phyloP scores from a whole-genome alignment of 2,113 vertebrate species.

The Chloropsis hardwickii region DNA sequence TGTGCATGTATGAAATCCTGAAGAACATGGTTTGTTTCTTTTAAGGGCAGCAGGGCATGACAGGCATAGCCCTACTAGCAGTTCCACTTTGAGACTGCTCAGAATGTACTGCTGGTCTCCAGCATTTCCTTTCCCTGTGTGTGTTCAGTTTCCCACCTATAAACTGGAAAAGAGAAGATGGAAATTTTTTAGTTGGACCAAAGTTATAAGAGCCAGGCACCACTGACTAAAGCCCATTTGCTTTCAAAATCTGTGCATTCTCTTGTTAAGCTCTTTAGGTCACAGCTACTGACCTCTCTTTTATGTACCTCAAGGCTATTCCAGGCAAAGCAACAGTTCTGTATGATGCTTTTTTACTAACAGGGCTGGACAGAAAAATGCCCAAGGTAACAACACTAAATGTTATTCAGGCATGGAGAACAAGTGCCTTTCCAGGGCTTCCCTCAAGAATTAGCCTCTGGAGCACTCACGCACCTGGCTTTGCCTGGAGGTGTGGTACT shows the following conservation, averaged over 20 bases:
- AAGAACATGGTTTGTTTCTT: not conserved
- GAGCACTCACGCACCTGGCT: conserved; percentile 36
- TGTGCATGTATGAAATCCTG: not conserved
- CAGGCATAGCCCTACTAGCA: not conserved
- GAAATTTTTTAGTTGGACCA: not conserved
- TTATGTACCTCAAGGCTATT: not conserved
- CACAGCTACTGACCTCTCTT: not conserved
- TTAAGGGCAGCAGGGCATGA: not conserved
- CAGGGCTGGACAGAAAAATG: conserved; percentile 21
- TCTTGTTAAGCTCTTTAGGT: not conserved
- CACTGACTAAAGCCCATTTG: not conserved
- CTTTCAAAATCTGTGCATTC: not conserved
- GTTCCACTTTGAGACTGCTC: not conserved
- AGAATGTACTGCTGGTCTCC: not conserved
- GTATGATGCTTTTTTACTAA: not conserved
- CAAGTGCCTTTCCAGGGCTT: conserved; percentile 14
- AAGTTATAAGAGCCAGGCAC: not conserved
- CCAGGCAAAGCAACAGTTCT: not conserved
- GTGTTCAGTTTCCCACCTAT: not conserved
- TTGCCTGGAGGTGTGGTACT: conserved; percentile 29
- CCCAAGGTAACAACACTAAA: conserved; percentile 8
- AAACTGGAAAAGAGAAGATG: not conserved
- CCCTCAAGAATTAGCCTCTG: conserved; percentile 28
- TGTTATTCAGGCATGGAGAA: conserved; percentile 45
- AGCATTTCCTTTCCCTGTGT: not conserved